Evolutionary conservation across 2,797 vertebrate genomes (phyloP), one percentile per base, ranked within the genome.

Genomic region (Hyperoplus lanceolatus): DNA sequence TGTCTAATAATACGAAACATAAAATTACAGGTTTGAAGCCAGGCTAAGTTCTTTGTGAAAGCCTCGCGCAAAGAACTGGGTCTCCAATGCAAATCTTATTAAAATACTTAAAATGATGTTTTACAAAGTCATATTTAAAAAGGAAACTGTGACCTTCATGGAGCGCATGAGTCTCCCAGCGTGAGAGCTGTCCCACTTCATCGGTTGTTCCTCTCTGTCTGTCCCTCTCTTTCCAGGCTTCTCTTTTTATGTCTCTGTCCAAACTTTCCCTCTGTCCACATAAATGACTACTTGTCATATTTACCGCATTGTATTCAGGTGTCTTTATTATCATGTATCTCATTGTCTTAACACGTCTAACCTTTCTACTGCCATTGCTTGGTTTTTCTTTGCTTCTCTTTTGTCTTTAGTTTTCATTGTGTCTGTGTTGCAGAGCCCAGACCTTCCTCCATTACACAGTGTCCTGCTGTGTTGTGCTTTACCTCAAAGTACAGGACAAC

Each of bases 111-210:
- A 83, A 84, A 75, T 77, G 68, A 63, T 56, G 59, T 74, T 80
- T 75, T 84, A 67, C 59, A 77, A 83, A 81, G 62, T 70, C 64
- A 21, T 21, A 1, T 21, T 21, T 21, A 21, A 83, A 89, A 87
- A 82, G 66, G 79, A 83, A 86, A 77, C 75, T 5, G 64, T 53
- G 76, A 88, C 79, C 80, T 91, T 86, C 70, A 78, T 77, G 69
- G 71, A 91, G 87, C 89, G 85, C 90, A 92, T 93, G 85, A 89
- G 84, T 82, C 82, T 86, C 90, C 63, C 91, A 90, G 92, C 86
- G 43, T 90, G 89, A 83, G 82, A 82, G 85, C 87, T 85, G 82
- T 85, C 84, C 84, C 80, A 71, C 84, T 84, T 85, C 85, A 87
- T 93, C 83, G 90, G 90, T 92, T 88, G 89, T 93, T 90, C 83